Evolutionary conservation across 2,113 vertebrate species (phyloP), one percentile per base, ranked within the genome.

Genomic region (Potamarius usumacintae): DNA sequence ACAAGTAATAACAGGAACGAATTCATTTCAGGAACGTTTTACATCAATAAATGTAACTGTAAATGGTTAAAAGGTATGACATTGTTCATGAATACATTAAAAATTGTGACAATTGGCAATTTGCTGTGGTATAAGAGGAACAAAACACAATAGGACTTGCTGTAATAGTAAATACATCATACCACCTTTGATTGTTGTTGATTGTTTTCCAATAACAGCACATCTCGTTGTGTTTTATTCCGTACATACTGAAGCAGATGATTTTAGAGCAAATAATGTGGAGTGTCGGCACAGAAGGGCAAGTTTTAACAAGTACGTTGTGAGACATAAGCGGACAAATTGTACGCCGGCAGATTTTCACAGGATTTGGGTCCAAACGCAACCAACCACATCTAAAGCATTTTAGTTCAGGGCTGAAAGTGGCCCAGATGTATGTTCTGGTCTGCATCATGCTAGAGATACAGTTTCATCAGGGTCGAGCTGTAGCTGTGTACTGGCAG

Each of bases 401-500:
- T 83, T 67, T 83, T 14, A 27, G 42, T 67, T 74, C 48, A 48
- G 71, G 18, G 34, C 2, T 20, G 3, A n/a, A 83, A 83, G 62
- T 83, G 62, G 62, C 22, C 62, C 62, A 67, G 62, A 42, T 83
- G 82, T 27, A 53, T 4, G 25, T 83, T 83, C 82, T 53, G 82
- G 82, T 83, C 82, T 83, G 15, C 62, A 67, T 83, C 82, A 53
- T 53, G 62, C 25, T 67, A 62, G 48, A 83, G 82, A 67, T 83
- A 50, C 15, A 62, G 82, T 83, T 83, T 83, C 62, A 83, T 83
- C 63, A 20, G 79, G 79, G 79, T 22, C 11, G 4, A 58, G 27
- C 52, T 79, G n/a, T 17, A 60, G 27, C n/a, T 58, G 55, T 82
- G 79, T 62, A 22, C 57, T 62, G 34, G 79, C 79, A 81, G n/a